A percentile compares a stretch with the other conserved stretches of the same genome.
phyloP scores from a whole-genome alignment of 2,797 vertebrate genomes.

The Myoxocephalus aenaeus region DNA sequence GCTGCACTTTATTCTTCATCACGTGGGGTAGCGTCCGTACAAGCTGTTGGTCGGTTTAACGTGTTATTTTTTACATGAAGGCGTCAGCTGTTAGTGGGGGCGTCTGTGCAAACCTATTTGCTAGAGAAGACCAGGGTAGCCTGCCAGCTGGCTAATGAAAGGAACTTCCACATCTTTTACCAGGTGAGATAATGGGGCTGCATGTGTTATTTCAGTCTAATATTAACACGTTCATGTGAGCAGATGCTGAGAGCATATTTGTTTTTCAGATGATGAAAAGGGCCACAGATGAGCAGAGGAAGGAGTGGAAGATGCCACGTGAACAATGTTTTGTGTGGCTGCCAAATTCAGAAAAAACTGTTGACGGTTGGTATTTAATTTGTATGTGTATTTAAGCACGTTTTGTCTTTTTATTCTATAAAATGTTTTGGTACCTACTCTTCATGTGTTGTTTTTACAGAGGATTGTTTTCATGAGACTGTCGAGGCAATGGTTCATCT shows the following conservation, averaged over 20 bases:
- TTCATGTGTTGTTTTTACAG: constrained; percentile 78
- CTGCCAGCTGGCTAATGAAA: constrained; percentile 89
- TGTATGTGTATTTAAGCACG: neutral
- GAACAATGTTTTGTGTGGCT: constrained; percentile 89
- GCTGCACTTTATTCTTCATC: neutral
- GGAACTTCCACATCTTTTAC: constrained; percentile 99
- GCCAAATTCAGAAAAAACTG: constrained; percentile 87
- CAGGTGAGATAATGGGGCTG: constrained; percentile 82
- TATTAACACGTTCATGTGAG: neutral
- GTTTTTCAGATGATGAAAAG: constrained; percentile 91
- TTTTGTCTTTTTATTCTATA: neutral
- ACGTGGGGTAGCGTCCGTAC: neutral
- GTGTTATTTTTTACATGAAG: constrained; percentile 71
- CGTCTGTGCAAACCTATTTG: constrained; percentile 94
- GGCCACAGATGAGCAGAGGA: constrained; percentile 88
- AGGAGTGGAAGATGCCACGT: constrained; percentile 88
- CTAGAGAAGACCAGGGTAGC: constrained; percentile 96
- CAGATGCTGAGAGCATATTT: neutral
- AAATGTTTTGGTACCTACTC: neutral
- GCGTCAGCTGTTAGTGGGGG: constrained; percentile 91
- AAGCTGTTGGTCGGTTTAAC: neutral
- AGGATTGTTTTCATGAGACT: constrained; percentile 92
- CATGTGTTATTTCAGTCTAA: neutral
- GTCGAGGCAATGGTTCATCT: constrained; percentile 92
- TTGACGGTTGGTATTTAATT: constrained; percentile 86